Conservation (phyloP, 1,140 invertebrate species). For the Drosophila trapezifrons region DNA sequence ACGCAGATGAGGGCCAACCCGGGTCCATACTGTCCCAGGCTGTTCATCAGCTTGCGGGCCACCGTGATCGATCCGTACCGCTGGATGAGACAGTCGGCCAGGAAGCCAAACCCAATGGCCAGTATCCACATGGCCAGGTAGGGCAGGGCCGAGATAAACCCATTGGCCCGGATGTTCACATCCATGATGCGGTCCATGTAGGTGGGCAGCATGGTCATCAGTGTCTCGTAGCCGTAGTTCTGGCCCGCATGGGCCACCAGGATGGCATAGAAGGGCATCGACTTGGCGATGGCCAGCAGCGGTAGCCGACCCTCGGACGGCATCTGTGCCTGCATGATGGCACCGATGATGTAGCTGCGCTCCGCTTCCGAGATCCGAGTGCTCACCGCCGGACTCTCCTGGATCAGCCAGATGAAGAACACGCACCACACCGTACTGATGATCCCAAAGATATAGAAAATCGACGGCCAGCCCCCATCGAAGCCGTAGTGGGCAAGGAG, state of each 20-base stretch:
- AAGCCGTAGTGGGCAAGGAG: conserved; percentile 90
- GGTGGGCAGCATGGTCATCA: conserved; percentile 97
- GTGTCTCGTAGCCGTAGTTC: conserved; percentile 95
- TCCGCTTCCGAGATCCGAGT: conserved; percentile 92
- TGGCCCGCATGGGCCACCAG: conserved; percentile 93
- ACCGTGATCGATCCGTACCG: too few species aligned
- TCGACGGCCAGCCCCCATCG: conserved; percentile 92
- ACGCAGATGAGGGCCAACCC: conserved; percentile 88
- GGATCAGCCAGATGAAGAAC: conserved; percentile 90
- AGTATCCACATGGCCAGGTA: conserved; percentile 95
- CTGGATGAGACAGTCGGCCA: conserved; percentile 86
- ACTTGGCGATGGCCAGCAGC: conserved; percentile 92
- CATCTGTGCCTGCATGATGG: conserved; percentile 19
- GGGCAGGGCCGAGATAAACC: conserved; percentile 90
- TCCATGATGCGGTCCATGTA: conserved; percentile 96
- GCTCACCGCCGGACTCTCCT: conserved; percentile 93
- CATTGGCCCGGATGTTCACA: conserved; percentile 91
- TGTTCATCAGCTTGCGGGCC: conserved; percentile 92
- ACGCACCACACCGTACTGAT: conserved; percentile 94
- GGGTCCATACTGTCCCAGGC: conserved; percentile 91
- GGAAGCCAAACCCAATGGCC: conserved; percentile 90
- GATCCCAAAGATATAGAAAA: conserved; percentile 94
- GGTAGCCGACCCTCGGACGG: conserved; percentile 86
- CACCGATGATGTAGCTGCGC: conserved; percentile 68
- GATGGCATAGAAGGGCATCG: conserved; percentile 93